Conservation (phyloP, 2,888 invertebrate species). For the Tenthredo mesomela region DNA sequence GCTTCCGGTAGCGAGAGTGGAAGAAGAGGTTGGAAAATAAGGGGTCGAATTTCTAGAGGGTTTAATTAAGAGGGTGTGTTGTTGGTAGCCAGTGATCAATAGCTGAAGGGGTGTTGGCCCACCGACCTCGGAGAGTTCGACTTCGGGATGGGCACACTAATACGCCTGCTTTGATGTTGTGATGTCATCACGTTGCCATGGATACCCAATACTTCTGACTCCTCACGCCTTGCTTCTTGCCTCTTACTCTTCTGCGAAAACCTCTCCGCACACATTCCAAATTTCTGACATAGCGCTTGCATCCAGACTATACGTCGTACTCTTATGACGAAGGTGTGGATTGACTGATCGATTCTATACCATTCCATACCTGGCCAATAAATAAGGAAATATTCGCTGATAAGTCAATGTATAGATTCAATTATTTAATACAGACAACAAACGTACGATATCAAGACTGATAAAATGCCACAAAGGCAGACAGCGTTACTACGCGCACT, state of each 20-base stretch:
- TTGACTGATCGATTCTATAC: constrained; percentile 32
- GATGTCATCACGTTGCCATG: constrained; percentile 66
- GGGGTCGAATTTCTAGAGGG: constrained; percentile 66
- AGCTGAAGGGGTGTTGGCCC: constrained; percentile 58
- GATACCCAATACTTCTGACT: constrained; percentile 59
- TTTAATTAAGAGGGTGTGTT: constrained; percentile 72
- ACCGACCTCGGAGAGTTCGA: constrained; percentile 43
- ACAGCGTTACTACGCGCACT: neutral
- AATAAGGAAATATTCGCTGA: neutral
- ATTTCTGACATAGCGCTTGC: neutral
- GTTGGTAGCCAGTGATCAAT: constrained; percentile 70
- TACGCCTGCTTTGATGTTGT: constrained; percentile 62
- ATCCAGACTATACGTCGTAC: constrained; percentile 35
- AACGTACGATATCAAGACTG: neutral
- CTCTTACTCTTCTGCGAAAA: constrained; percentile 11
- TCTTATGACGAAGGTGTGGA: constrained; percentile 60
- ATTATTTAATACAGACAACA: neutral
- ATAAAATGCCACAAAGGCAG: neutral
- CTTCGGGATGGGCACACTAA: constrained; percentile 54
- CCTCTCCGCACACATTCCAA: neutral
- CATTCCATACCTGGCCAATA: neutral
- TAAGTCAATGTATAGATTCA: neutral
- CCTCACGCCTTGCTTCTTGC: constrained; percentile 32
- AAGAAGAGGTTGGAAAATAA: constrained; percentile 46
- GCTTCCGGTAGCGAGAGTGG: constrained; percentile 49